These are phyloP conservation scores for Anomalospiza imberbis DNA, from an alignment of 2,797 vertebrate species.

Conservation along the genomic window DNA sequence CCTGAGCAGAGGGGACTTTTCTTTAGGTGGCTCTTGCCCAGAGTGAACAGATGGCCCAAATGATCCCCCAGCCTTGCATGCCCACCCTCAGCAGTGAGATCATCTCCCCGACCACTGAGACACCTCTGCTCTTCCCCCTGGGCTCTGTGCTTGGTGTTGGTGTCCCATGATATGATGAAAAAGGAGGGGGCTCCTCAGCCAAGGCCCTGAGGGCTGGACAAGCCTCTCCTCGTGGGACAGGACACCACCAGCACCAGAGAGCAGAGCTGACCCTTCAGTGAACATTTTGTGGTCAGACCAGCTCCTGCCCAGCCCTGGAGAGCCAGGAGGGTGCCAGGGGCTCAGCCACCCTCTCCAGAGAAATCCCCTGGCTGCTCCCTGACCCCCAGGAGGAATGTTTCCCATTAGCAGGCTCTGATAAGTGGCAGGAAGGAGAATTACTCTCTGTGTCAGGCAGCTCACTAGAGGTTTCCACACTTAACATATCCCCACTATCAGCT, in stretches of 20 bases:
- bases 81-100: neutral
- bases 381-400: constrained; percentile 47
- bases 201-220: neutral
- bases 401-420: constrained; percentile 60
- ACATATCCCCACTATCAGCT: constrained; percentile 53
- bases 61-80: neutral
- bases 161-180: neutral
- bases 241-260: neutral
- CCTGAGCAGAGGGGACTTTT: neutral
- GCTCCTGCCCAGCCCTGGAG: neutral
- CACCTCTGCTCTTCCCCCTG: fast-evolving
- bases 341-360: neutral
- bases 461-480: constrained; percentile 60
- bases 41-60: neutral
- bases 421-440: constrained; percentile 64
- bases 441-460: neutral
- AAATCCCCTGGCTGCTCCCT: neutral
- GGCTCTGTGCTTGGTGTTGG: neutral
- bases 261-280: neutral
- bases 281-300: neutral
- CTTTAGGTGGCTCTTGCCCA: neutral
- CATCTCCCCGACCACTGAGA: neutral
- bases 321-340: neutral
- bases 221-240: neutral
- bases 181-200: neutral